Base-by-base conservation (phyloP, 2,113 vertebrate species). In the Vulpes lagopus region DNA sequence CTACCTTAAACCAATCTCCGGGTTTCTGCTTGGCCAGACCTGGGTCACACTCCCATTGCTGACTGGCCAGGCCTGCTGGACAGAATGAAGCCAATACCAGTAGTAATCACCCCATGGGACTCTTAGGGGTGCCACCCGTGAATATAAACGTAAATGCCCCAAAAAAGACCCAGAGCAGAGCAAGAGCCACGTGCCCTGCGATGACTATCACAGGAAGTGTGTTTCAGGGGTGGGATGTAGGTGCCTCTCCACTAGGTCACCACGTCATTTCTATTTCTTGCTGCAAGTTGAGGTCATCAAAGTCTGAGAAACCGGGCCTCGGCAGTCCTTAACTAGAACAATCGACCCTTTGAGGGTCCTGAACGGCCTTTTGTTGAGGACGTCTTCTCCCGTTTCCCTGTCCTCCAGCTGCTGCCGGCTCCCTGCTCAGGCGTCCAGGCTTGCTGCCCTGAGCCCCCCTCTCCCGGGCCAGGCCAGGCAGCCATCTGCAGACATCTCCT, bases 301-400 rank as follows among this genome's bases (percentile, higher is more conserved):
- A 74, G 92, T 94, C 74, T 93, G 92, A 95, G 96, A 97, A 90
- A 79, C 14, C 27, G 64, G 85, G 83, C 95, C 38, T 93, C 0
- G 0, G 67, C 94, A 43, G 91, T 84, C 93, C 96, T 96, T 32
- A 0, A 9, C 27, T 15, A 25, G 38, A 95, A 97, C 97, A 98
- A 96, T 96, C n/a, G 2, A 20, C 79, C 80, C 82, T 95, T 88
- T 96, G 87, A 96, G 96, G 90, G 69, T 92, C 84, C 59, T 97
- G 87, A 96, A 84, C 80, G 62, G 92, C 49, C 94, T 85, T 96
- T 85, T 98, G 97, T 98, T 79, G 64, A 53, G 74, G 49, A 22
- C 1, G 0, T 53, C 95, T 84, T 96, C 95, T 97, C 92, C 32
- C 2, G 64, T 84, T 85, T 95, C 95, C 89, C 95, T 49, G 51